phyloP scores from a whole-genome alignment of 2,113 vertebrate genomes.

The Enhydra lutris region DNA sequence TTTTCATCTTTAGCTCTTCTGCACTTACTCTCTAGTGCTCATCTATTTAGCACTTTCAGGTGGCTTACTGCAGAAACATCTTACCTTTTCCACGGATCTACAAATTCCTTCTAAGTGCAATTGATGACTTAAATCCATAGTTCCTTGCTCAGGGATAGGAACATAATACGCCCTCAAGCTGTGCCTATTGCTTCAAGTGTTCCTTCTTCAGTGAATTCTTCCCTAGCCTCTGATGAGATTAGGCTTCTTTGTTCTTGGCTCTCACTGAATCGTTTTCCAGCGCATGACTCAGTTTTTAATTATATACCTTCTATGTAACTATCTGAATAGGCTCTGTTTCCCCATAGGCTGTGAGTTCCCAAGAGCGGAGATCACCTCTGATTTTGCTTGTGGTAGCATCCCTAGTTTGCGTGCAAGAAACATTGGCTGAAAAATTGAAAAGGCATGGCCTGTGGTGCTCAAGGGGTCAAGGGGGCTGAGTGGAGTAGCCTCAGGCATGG shows the following conservation, averaged over 20 bases:
- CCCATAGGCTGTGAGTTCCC: not conserved
- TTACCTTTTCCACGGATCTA: not conserved
- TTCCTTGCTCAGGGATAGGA: not conserved
- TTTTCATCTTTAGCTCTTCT: not conserved
- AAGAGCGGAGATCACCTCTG: not conserved
- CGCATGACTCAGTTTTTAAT: not conserved
- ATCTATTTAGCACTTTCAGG: not conserved
- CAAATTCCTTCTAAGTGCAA: not conserved
- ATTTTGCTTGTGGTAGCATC: not conserved
- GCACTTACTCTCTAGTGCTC: not conserved
- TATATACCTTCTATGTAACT: not conserved
- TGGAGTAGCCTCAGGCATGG: not conserved
- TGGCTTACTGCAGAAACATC: constrained; percentile 3
- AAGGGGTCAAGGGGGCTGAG: not conserved
- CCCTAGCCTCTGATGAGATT: not conserved
- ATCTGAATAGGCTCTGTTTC: not conserved
- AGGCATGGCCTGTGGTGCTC: not conserved
- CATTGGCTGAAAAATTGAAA: not conserved
- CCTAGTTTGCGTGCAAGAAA: not conserved
- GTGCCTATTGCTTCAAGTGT: not conserved
- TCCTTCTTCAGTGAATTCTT: not conserved
- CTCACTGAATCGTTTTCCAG: not conserved
- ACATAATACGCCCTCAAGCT: not conserved
- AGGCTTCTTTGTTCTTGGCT: not conserved
- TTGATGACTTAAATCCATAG: not conserved